Percentiles rank a stretch among this genome's conserved stretches.
Evolutionary conservation across 2,797 vertebrate species (phyloP).

Genomic region (Hydrocynus forskahlii): DNA sequence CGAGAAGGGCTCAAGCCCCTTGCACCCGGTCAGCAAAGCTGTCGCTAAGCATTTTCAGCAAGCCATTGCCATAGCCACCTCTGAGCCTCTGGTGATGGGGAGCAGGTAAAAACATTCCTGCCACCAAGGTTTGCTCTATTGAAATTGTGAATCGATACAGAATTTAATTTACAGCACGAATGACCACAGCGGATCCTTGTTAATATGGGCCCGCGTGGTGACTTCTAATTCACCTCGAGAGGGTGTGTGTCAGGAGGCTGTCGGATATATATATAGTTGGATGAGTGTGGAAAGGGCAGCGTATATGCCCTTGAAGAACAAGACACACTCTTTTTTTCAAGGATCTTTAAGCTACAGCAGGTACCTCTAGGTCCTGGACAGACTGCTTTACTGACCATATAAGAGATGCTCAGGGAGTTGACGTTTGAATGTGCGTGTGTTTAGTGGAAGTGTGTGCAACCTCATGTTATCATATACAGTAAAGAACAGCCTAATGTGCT

Average conservation of each 20-base stretch:
- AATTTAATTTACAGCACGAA: conserved; percentile 72
- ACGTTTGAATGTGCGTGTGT: neutral
- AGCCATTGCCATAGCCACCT: conserved; percentile 63
- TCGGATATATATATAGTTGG: conserved; percentile 31
- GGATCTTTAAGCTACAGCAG: conserved; percentile 51
- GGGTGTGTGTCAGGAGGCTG: conserved; percentile 62
- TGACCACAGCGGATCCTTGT: conserved; percentile 67
- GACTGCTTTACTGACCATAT: conserved; percentile 60
- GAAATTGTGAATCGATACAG: conserved; percentile 70
- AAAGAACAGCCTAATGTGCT: conserved; percentile 29
- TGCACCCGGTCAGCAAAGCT: conserved; percentile 58
- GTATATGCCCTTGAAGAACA: conserved; percentile 71
- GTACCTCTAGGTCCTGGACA: neutral
- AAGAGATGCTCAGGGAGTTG: conserved; percentile 56
- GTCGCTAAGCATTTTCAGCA: conserved; percentile 60
- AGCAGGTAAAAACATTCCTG: conserved; percentile 28
- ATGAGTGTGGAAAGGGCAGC: conserved; percentile 48
- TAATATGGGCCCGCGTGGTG: conserved; percentile 66
- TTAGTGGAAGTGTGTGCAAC: conserved; percentile 1
- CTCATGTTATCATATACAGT: neutral
- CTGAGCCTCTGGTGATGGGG: conserved; percentile 49
- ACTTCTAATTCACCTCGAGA: conserved; percentile 57
- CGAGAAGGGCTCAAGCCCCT: conserved; percentile 47
- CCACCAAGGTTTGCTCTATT: conserved; percentile 52
- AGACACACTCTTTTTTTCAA: conserved; percentile 59